These are phyloP conservation scores for Atta colombica DNA, from an alignment of 1,140 invertebrate genomes.

Conservation along the genomic window DNA sequence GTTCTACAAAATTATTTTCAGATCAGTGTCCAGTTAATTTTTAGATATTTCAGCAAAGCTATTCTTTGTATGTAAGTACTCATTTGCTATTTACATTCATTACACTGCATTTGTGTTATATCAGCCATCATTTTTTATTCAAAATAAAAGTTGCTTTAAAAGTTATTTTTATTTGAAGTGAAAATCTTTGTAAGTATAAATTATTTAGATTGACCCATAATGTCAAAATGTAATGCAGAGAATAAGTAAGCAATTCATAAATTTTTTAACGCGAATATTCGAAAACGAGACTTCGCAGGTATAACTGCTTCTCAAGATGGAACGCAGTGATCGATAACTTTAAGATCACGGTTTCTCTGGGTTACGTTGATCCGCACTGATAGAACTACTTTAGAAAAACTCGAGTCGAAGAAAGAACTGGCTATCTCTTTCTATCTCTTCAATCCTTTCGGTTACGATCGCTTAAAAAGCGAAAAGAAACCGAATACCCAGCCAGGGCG, in stretches of 20 bases:
- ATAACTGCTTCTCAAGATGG: neutral
- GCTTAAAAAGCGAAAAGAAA: slow-evolving; percentile 58
- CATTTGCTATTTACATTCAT: neutral
- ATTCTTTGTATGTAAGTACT: neutral
- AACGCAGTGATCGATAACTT: slow-evolving; percentile 56
- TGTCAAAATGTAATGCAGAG: neutral
- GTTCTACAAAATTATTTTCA: no score
- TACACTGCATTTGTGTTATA: neutral
- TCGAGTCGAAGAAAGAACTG: slow-evolving; percentile 19
- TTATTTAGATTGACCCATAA: neutral
- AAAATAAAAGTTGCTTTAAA: neutral
- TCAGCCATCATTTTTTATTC: neutral
- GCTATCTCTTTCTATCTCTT: slow-evolving; percentile 46
- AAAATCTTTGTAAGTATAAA: neutral
- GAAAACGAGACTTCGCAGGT: neutral
- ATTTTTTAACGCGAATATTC: slow-evolving; percentile 32
- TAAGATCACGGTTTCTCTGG: slow-evolving; percentile 34
- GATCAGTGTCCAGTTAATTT: no score
- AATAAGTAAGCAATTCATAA: neutral
- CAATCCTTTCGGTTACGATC: slow-evolving; percentile 28
- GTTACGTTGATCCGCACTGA: slow-evolving; percentile 66
- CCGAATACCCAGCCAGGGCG: neutral
- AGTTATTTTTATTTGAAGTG: neutral
- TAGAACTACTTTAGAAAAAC: slow-evolving; percentile 57
- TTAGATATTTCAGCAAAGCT: no score